Evolutionary conservation across 2,888 invertebrate species (phyloP), one percentile per base, ranked within the genome.

Genomic region (Drosophila quinaria): DNA sequence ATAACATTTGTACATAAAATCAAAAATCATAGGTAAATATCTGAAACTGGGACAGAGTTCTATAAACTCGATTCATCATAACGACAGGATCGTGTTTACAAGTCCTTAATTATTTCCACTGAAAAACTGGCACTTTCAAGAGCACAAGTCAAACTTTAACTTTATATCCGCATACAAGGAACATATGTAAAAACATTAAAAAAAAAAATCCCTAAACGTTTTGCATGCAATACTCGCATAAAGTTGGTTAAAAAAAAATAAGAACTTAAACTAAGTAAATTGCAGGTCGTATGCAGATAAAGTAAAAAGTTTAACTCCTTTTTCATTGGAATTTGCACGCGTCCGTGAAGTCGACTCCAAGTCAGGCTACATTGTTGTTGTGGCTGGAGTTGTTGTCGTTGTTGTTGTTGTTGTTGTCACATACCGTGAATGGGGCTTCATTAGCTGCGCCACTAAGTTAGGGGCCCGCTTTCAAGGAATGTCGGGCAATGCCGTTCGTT

Each of bases 401-500:
- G 80, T 5, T 42, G 47, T 17, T n/a, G 47, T 29, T 56, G 60
- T 13, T 64, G 46, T 60, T 72, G 80, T 56, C 70, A 70, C 69
- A 60, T 70, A 71, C 67, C 74, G 66, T 76, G 74, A 70, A 81
- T 73, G 58, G 22, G 65, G 69, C 85, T 87, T 87, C 89, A 84
- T 89, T 84, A 87, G 87, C 71, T 76, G 58, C 29, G 71, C 52
- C 35, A 25, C 22, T 41, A 19, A 46, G 62, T 63, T 67, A 59
- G 74, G 64, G 52, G 44, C 56, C 47, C 61, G 79, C 71, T 56
- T 80, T 60, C 71, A 52, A 70, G 65, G 83, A 90, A 91, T 90
- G 87, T 91, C 90, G 91, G 90, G 78, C 91, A 91, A 91, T 91
- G 92, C 87, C 91, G 92, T 91, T 91, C 91, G 80, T 90, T 91